Evolutionary conservation across 1,140 invertebrate genomes (phyloP).

Genomic region (Tribolium castaneum): DNA sequence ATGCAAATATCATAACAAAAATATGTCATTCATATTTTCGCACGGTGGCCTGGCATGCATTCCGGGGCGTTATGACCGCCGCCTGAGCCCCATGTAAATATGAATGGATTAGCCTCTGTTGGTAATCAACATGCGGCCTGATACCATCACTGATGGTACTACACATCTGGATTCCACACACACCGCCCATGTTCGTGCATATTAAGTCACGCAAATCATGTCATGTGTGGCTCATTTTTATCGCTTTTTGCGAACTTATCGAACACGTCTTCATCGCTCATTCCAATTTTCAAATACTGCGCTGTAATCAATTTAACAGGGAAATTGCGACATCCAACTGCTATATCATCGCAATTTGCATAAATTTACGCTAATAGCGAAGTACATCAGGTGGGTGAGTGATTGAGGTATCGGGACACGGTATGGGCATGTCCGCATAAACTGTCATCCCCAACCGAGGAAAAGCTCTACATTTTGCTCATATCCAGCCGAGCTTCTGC

Average conservation of each 20-base stretch:
- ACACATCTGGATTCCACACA: conserved; percentile 26
- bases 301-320: conserved; percentile 29
- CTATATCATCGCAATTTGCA: conserved; percentile 58
- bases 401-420: conserved; percentile 60
- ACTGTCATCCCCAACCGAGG: conserved; percentile 38
- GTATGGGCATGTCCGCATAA: conserved; percentile 60
- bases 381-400: conserved; percentile 59
- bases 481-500: not conserved
- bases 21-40: conserved; percentile 61
- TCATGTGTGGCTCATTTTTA: conserved; percentile 35
- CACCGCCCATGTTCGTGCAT: conserved; percentile 25
- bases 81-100: conserved; percentile 30
- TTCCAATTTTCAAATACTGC: conserved; percentile 22
- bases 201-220: conserved; percentile 40
- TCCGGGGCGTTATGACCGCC: conserved; percentile 33
- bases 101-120: conserved; percentile 37
- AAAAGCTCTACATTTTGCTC: conserved; percentile 24
- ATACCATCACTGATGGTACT: conserved; percentile 1
- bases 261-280: conserved; percentile 23
- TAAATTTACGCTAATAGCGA: conserved; percentile 57
- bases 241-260: conserved; percentile 1
- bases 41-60: conserved; percentile 49
- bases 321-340: conserved; percentile 33
- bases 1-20: conserved; percentile 58
- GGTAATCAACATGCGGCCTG: not conserved